phyloP scores from a whole-genome alignment of 2,797 vertebrate genomes.

The Sphaeramia orbicularis region DNA sequence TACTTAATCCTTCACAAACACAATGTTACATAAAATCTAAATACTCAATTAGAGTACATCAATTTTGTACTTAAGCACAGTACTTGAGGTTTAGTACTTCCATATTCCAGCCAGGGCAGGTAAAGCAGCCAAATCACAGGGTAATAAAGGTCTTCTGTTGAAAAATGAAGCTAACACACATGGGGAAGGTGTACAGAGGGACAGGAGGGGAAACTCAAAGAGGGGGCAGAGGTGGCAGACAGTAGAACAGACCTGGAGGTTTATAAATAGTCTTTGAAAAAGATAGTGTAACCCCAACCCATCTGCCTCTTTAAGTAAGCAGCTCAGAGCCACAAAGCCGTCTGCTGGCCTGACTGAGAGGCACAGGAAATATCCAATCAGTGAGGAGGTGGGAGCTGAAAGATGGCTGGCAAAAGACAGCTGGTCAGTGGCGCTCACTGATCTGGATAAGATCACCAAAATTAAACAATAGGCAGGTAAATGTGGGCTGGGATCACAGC shows the following conservation, averaged over 20 bases:
- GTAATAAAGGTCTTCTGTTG: slow-evolving; percentile 34
- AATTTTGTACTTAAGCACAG: too few relatives aligned
- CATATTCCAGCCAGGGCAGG: slow-evolving; percentile 16
- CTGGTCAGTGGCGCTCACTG: slow-evolving; percentile 21
- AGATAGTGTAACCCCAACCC: slow-evolving; percentile 66
- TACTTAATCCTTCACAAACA: not conserved
- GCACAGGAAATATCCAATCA: slow-evolving; percentile 54
- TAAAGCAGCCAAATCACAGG: slow-evolving; percentile 24
- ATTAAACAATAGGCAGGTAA: slow-evolving; percentile 24
- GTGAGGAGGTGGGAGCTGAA: slow-evolving; percentile 18
- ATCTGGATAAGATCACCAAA: slow-evolving; percentile 5
- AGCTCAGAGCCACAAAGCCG: slow-evolving; percentile 65
- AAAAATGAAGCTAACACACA: slow-evolving; percentile 20
- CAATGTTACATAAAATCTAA: too few relatives aligned
- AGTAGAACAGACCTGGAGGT: slow-evolving; percentile 44
- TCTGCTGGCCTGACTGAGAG: slow-evolving; percentile 52
- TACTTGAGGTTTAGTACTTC: too few relatives aligned
- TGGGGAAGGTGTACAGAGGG: slow-evolving; percentile 13
- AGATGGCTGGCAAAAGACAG: slow-evolving; percentile 31
- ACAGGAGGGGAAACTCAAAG: slow-evolving; percentile 26
- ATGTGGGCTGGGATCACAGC: not conserved
- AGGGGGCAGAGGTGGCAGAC: slow-evolving; percentile 43
- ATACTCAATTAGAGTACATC: too few relatives aligned
- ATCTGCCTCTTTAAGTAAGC: slow-evolving; percentile 58
- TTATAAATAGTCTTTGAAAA: slow-evolving; percentile 81